A percentile compares a stretch with the other conserved stretches of the same genome.
phyloP scores from a whole-genome alignment of 2,888 invertebrate genomes.

The Geophilus truncorum region DNA sequence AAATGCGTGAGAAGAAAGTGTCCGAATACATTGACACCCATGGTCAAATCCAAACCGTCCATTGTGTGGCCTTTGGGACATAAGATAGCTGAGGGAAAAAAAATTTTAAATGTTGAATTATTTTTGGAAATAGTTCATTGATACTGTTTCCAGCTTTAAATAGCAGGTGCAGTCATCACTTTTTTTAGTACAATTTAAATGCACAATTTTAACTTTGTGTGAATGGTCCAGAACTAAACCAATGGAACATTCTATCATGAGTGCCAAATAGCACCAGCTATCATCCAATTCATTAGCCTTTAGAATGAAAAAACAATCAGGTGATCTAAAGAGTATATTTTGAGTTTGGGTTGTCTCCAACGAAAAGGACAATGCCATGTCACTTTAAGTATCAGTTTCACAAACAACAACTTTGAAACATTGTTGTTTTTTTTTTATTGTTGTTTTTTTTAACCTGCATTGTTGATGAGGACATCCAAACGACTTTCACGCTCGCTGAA shows the following conservation, averaged over 20 bases:
- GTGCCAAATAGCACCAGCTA: too few species aligned
- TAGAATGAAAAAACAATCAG: too few species aligned
- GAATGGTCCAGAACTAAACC: neutral
- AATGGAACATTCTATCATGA: too few species aligned
- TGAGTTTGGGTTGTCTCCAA: neutral
- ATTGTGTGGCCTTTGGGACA: slow-evolving; percentile 38
- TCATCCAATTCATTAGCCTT: too few species aligned
- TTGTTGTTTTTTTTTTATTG: neutral
- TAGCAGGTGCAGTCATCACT: neutral
- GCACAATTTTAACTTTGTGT: neutral
- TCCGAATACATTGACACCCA: slow-evolving; percentile 41
- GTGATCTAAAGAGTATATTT: too few species aligned
- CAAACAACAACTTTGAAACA: too few species aligned
- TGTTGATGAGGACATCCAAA: slow-evolving; percentile 48
- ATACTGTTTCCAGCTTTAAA: neutral
- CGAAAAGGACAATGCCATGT: neutral
- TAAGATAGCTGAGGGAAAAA: slow-evolving; percentile 36
- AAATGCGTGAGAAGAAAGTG: slow-evolving; percentile 40
- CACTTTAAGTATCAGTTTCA: neutral
- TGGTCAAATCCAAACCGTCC: slow-evolving; percentile 40
- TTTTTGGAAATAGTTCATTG: slow-evolving; percentile 15
- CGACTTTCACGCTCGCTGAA: slow-evolving; percentile 43
- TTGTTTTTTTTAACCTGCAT: slow-evolving; percentile 45
- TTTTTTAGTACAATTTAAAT: neutral
- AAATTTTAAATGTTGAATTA: neutral